Evolutionary conservation across 2,888 invertebrate species (phyloP).

Genomic region (Creontiades dilutus): DNA sequence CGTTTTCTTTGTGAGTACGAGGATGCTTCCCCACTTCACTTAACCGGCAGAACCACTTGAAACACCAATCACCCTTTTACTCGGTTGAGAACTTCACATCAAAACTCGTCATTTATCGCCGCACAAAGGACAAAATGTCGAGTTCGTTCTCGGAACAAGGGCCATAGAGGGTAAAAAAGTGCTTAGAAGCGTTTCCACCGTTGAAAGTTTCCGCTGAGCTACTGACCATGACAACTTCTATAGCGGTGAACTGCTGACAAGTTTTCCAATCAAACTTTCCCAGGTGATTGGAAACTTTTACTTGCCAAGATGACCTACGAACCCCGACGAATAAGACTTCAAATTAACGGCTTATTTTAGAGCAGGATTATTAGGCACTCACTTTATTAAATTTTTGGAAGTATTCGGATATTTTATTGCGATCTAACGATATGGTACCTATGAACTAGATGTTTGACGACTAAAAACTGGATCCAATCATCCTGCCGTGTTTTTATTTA

Average conservation of each 20-base stretch:
- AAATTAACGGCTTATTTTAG: too few relatives aligned
- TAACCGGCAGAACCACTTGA: not conserved
- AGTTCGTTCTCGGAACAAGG: too few relatives aligned
- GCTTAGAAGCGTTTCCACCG: not conserved
- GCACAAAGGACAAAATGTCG: conserved; percentile 9
- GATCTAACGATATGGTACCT: too few relatives aligned
- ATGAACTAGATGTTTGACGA: too few relatives aligned
- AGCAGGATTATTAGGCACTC: too few relatives aligned
- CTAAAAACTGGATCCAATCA: too few relatives aligned
- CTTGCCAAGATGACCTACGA: not conserved
- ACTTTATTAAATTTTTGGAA: too few relatives aligned
- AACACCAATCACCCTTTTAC: not conserved
- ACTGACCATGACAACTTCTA: conserved; percentile 16
- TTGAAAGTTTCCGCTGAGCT: not conserved
- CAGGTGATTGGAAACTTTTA: conserved; percentile 1
- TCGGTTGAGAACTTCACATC: not conserved
- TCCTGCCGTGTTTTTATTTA: too few relatives aligned
- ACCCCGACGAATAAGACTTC: not conserved
- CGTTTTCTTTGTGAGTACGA: not conserved
- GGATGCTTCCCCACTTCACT: not conserved
- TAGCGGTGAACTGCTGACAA: not conserved
- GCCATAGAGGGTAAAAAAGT: not conserved
- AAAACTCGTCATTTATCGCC: not conserved
- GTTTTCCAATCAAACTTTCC: conserved; percentile 36
- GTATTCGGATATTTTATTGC: too few relatives aligned